phyloP scores from a whole-genome alignment of 1,140 invertebrate species.

The Teleopsis dalmanni region DNA sequence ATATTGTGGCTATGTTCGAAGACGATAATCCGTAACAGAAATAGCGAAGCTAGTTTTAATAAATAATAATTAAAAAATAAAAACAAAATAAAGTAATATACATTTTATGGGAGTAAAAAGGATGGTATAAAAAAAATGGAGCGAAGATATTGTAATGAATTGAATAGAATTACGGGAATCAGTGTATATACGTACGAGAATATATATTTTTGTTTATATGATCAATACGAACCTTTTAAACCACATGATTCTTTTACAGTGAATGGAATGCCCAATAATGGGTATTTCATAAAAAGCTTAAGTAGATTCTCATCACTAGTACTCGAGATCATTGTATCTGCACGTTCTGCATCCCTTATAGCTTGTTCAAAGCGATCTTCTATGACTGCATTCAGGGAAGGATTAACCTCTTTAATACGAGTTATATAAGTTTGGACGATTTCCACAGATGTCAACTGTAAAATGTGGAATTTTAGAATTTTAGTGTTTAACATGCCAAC shows the following conservation, averaged over 20 bases:
- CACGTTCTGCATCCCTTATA: constrained; percentile 55
- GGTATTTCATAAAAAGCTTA: constrained; percentile 52
- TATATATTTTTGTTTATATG: background rate
- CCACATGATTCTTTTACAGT: constrained; percentile 67
- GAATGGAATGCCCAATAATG: constrained; percentile 70
- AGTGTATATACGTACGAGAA: too few relatives aligned
- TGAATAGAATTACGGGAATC: too few relatives aligned
- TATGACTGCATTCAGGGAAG: constrained; percentile 64
- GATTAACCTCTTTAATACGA: constrained; percentile 64
- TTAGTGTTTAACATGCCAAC: background rate
- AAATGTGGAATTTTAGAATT: background rate
- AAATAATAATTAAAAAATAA: too few relatives aligned
- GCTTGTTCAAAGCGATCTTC: constrained; percentile 63
- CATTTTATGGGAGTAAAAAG: too few relatives aligned
- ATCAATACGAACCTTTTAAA: constrained; percentile 51
- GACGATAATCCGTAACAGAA: too few relatives aligned
- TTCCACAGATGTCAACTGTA: constrained; percentile 54
- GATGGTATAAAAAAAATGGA: too few relatives aligned
- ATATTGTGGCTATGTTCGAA: too few relatives aligned
- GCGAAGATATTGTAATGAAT: too few relatives aligned
- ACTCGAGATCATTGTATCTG: constrained; percentile 47
- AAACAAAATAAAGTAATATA: too few relatives aligned
- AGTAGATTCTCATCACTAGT: constrained; percentile 33
- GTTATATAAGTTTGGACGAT: constrained; percentile 59
- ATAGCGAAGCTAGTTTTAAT: too few relatives aligned